phyloP scores from a whole-genome alignment of 2,888 invertebrate genomes.

The Ornithoptera alexandrae region DNA sequence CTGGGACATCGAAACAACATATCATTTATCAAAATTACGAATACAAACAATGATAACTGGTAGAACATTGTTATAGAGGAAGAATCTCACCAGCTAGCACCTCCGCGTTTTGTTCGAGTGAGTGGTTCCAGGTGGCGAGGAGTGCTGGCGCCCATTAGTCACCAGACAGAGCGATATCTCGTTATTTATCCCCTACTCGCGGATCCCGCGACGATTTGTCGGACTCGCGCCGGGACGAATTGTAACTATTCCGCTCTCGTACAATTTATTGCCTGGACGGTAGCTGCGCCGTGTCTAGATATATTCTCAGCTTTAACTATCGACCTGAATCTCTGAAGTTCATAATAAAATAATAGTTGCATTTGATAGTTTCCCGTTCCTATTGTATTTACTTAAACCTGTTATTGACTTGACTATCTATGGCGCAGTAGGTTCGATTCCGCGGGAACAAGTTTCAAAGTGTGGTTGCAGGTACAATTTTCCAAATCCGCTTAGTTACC shows the following conservation, averaged over 20 bases:
- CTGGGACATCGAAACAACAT: too few relatives aligned
- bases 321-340: background rate
- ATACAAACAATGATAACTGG: too few relatives aligned
- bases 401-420: too few relatives aligned
- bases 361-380: background rate
- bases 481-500: too few relatives aligned
- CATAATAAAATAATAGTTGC: background rate
- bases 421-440: too few relatives aligned
- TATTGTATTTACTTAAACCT: background rate
- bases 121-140: slow-evolving; percentile 9
- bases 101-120: background rate
- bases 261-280: slow-evolving; percentile 55
- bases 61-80: too few relatives aligned
- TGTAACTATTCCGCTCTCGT: slow-evolving; percentile 50
- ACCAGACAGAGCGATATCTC: slow-evolving; percentile 43
- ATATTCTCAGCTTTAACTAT: slow-evolving; percentile 3
- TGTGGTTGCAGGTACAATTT: too few relatives aligned
- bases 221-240: slow-evolving; percentile 56
- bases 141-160: slow-evolving; percentile 27
- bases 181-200: slow-evolving; percentile 53
- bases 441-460: too few relatives aligned
- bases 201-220: slow-evolving; percentile 60
- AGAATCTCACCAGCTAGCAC: too few relatives aligned
- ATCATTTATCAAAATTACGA: too few relatives aligned
- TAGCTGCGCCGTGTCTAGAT: slow-evolving; percentile 36